These are phyloP conservation scores for Hydractinia symbiolongicarpus DNA, from an alignment of 30 jellyfish, hydroid and myxozoan species.

Conservation along the genomic window DNA sequence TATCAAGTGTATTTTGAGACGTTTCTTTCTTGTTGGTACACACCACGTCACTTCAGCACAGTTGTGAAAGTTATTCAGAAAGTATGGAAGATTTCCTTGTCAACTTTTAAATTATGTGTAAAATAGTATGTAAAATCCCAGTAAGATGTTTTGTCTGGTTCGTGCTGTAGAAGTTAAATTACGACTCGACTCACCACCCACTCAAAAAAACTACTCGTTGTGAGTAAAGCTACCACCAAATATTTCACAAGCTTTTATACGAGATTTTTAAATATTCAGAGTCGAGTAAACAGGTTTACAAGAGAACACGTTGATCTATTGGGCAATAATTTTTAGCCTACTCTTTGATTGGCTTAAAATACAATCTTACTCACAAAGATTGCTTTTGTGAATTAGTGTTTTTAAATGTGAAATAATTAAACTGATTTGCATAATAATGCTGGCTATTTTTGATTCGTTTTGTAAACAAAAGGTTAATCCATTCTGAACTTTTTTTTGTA, in stretches of 20 bases:
- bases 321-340: slow-evolving; percentile 1
- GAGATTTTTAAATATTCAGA: neutral
- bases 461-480: neutral
- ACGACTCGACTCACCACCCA: neutral
- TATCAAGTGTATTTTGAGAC: too few relatives aligned
- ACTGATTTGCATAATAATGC: slow-evolving; percentile 1
- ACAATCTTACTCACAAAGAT: neutral
- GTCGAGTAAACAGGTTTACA: slow-evolving; percentile 2
- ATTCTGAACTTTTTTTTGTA: too few relatives aligned
- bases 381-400: neutral
- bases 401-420: neutral
- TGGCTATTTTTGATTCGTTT: slow-evolving; percentile 3
- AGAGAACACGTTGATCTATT: slow-evolving; percentile 1
- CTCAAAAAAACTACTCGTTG: neutral
- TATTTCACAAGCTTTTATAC: neutral
- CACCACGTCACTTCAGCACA: slow-evolving; percentile 14
- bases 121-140: neutral
- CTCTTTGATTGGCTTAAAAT: slow-evolving; percentile 9
- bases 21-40: slow-evolving; percentile 1
- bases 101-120: neutral
- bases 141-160: neutral
- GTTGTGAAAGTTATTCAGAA: neutral
- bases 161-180: neutral
- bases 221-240: neutral
- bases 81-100: neutral